phyloP scores from a whole-genome alignment of 2,797 vertebrate species.

The Gymnothorax reevesii region DNA sequence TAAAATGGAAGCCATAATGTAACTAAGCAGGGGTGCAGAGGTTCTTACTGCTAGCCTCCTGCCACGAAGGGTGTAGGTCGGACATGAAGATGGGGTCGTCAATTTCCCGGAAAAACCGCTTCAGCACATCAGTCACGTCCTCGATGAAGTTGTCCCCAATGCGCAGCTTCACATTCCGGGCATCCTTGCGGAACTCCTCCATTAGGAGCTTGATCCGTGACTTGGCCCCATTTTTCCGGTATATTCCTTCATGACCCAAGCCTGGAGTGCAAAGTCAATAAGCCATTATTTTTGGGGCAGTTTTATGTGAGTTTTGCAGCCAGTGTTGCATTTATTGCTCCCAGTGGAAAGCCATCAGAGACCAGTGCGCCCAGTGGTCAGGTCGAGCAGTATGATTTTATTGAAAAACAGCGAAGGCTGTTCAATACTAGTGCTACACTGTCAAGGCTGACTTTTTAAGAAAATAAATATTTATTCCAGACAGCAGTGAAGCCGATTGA shows the following conservation, averaged over 20 bases:
- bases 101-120: slow-evolving; percentile 94
- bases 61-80: slow-evolving; percentile 88
- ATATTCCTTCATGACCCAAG: slow-evolving; percentile 90
- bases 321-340: neutral
- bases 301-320: neutral
- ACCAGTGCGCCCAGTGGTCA: neutral
- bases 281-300: neutral
- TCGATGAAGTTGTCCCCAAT: slow-evolving; percentile 96
- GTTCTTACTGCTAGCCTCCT: slow-evolving; percentile 82
- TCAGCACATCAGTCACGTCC: slow-evolving; percentile 93
- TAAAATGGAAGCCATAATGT: no score
- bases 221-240: slow-evolving; percentile 93
- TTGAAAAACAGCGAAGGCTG: neutral
- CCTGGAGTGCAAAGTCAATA: slow-evolving; percentile 64
- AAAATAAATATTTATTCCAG: neutral
- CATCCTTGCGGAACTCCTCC: slow-evolving; percentile 92
- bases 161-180: slow-evolving; percentile 90
- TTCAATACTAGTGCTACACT: neutral
- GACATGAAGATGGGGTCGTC: slow-evolving; percentile 90
- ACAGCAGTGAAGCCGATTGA: neutral
- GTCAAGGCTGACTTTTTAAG: neutral
- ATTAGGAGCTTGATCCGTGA: slow-evolving; percentile 91
- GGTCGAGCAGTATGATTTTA: neutral
- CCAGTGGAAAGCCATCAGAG: neutral
- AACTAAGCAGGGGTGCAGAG: neutral